Conservation (phyloP, 2,113 vertebrate species). For the Syngnathus scovelli region DNA sequence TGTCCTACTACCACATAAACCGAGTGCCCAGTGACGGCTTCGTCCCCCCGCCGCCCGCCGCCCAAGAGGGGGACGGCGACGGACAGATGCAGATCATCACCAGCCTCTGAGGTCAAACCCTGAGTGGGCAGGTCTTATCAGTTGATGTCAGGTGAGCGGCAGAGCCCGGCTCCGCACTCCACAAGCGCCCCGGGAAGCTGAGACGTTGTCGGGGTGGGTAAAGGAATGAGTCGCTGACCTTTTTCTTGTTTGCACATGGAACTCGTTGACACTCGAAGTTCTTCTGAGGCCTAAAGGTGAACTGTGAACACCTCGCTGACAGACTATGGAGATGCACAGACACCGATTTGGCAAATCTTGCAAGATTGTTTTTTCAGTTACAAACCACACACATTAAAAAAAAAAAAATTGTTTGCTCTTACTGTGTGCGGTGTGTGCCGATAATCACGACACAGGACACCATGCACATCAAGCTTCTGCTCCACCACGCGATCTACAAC, state of each 20-base stretch:
- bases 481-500: no score
- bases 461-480: no score
- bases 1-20: slow-evolving; percentile 97
- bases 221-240: slow-evolving; percentile 51
- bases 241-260: slow-evolving; percentile 48
- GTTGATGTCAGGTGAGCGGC: slow-evolving; percentile 41
- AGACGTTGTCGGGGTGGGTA: slow-evolving; percentile 43
- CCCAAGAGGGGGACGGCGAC: slow-evolving; percentile 82
- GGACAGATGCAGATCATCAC: slow-evolving; percentile 99
- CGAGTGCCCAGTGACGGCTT: slow-evolving; percentile 90
- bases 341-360: no score
- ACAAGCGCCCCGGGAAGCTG: slow-evolving; percentile 52
- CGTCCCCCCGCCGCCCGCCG: slow-evolving; percentile 79
- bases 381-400: background rate
- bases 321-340: slow-evolving; percentile 55
- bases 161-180: slow-evolving; percentile 40
- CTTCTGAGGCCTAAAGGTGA: slow-evolving; percentile 79
- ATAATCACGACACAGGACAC: no score
- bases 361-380: no score
- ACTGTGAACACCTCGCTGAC: slow-evolving; percentile 72
- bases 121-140: slow-evolving; percentile 25
- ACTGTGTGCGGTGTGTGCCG: no score
- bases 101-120: slow-evolving; percentile 80
- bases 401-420: background rate
- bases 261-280: slow-evolving; percentile 56